A percentile compares a stretch with the other conserved stretches of the same genome.
phyloP scores from a whole-genome alignment of 2,888 invertebrate genomes.

The Drosophila atripex region DNA sequence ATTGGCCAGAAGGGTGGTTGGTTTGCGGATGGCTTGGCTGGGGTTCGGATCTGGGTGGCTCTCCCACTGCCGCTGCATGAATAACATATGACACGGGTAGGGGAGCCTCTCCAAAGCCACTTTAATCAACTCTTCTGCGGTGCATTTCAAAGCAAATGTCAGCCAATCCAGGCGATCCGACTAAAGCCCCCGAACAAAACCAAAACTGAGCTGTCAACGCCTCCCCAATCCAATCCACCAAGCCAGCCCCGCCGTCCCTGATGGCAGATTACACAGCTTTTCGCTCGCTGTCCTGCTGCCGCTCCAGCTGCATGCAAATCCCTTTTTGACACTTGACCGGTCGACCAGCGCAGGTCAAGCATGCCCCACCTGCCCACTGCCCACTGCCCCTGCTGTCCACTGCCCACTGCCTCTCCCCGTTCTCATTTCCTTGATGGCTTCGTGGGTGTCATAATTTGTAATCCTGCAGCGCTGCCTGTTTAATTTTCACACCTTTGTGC shows the following conservation, averaged over 20 bases:
- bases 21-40: background rate
- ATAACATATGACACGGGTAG: constrained; percentile 25
- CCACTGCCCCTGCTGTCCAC: background rate
- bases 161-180: constrained; percentile 33
- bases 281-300: constrained; percentile 20
- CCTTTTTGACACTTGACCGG: constrained; percentile 77
- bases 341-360: constrained; percentile 52
- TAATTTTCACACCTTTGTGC: constrained; percentile 81
- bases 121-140: constrained; percentile 75
- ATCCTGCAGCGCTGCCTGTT: constrained; percentile 78
- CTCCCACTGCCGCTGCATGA: constrained; percentile 48
- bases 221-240: constrained; percentile 37
- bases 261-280: constrained; percentile 45
- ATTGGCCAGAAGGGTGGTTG: constrained; percentile 6
- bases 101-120: constrained; percentile 57
- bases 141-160: constrained; percentile 71
- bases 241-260: constrained; percentile 7
- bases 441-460: constrained; percentile 81
- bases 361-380: constrained; percentile 6
- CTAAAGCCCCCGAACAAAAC: constrained; percentile 32
- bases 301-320: constrained; percentile 65
- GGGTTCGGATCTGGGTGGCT: constrained; percentile 19
- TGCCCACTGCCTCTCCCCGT: background rate
- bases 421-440: constrained; percentile 67
- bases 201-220: constrained; percentile 46